Evolutionary conservation across 2,113 vertebrate species (phyloP).

Genomic region (Channa maculata): DNA sequence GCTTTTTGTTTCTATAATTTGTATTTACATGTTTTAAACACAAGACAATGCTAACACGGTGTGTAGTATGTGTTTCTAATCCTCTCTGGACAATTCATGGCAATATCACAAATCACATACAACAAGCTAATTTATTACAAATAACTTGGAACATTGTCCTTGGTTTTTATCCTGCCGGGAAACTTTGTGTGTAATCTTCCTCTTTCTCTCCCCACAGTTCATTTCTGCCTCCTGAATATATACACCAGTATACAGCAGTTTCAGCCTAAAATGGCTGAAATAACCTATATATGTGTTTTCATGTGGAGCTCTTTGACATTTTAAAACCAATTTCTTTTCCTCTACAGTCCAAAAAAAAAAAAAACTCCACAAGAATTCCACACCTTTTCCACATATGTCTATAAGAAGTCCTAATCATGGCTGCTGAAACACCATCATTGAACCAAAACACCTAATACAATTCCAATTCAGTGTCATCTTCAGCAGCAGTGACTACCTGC

Average conservation of each 20-base stretch:
- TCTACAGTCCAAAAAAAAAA: not conserved
- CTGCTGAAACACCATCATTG: not conserved
- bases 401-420: constrained; percentile 10
- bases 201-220: not conserved
- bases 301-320: too few species aligned
- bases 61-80: too few species aligned
- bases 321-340: not conserved
- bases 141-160: too few species aligned
- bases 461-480: constrained; percentile 22
- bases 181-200: not conserved
- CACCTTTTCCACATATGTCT: constrained; percentile 6
- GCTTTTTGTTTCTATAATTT: too few species aligned
- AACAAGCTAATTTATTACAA: not conserved
- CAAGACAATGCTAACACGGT: too few species aligned
- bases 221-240: not conserved
- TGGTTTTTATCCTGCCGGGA: too few species aligned
- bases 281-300: not conserved
- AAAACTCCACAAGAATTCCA: constrained; percentile 6
- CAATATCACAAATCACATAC: not conserved
- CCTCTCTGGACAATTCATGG: not conserved
- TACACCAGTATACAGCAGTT: not conserved
- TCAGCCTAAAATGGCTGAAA: not conserved
- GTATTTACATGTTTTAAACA: too few species aligned
- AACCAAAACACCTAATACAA: constrained; percentile 9
- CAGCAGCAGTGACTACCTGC: constrained; percentile 23